Conservation (phyloP, 2,113 vertebrate species). For the Aldabrachelys gigantea region DNA sequence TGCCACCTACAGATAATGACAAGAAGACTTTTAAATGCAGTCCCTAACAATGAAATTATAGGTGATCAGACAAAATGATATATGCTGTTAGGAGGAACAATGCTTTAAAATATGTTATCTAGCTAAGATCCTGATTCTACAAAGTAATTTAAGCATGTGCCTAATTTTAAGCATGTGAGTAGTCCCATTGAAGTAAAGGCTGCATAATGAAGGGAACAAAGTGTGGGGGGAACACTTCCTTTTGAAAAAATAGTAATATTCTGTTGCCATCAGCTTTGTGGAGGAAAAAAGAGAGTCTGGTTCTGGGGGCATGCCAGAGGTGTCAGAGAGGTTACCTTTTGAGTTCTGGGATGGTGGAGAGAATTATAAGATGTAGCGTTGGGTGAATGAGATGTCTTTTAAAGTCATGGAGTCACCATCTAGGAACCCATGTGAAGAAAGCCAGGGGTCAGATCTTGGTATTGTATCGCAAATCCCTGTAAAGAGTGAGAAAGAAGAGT, state of each 20-base stretch:
- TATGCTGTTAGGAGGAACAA: neutral
- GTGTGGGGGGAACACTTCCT: rapidly evolving
- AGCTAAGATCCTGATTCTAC: neutral
- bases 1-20: neutral
- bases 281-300: neutral
- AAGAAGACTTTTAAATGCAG: neutral
- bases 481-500: neutral
- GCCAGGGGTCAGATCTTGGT: neutral
- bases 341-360: neutral
- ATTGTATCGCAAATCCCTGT: neutral
- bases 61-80: neutral
- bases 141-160: neutral
- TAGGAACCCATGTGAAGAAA: neutral
- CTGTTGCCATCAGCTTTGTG: neutral
- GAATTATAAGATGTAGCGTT: neutral
- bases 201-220: neutral
- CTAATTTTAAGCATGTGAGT: neutral
- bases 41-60: neutral
- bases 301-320: neutral
- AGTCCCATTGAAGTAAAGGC: neutral
- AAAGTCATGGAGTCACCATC: neutral
- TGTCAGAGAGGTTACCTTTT: neutral
- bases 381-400: neutral
- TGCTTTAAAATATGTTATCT: neutral
- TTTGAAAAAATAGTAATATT: neutral